phyloP scores from a whole-genome alignment of 2,797 vertebrate species.

The Melanotaenia nigrans region DNA sequence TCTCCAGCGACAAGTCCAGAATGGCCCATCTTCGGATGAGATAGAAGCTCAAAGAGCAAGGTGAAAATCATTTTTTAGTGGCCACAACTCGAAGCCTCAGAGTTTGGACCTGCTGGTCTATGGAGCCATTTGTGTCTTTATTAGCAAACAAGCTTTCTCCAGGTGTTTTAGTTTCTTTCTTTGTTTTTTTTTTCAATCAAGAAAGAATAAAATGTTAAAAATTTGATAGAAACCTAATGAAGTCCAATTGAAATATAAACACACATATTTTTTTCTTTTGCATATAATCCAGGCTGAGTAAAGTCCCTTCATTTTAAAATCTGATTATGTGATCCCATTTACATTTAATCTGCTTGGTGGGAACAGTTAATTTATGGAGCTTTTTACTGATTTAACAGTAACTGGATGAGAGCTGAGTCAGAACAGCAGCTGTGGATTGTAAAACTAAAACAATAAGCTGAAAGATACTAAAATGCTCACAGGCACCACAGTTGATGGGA shows the following conservation, averaged over 20 bases:
- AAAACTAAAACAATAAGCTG: neutral
- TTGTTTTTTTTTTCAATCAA: too few relatives aligned
- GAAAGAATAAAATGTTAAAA: neutral
- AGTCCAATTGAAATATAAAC: neutral
- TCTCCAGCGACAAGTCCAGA: slow-evolving; percentile 94
- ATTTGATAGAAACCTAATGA: neutral
- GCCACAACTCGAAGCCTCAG: neutral
- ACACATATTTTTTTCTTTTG: neutral
- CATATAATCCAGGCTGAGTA: neutral
- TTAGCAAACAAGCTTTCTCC: neutral
- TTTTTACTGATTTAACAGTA: neutral
- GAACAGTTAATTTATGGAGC: neutral
- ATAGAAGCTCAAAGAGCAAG: slow-evolving; percentile 94
- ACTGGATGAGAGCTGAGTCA: neutral
- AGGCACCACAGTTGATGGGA: neutral
- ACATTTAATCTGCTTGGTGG: neutral
- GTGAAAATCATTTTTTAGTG: slow-evolving; percentile 65
- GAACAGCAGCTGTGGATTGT: neutral
- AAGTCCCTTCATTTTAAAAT: neutral
- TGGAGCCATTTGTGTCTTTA: neutral
- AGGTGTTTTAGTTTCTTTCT: too few relatives aligned
- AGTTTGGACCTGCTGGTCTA: neutral
- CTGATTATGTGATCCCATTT: neutral
- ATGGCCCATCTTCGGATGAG: slow-evolving; percentile 95
- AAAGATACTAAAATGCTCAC: neutral